A percentile compares a stretch with the other conserved stretches of the same genome.
phyloP scores from a whole-genome alignment of 2,113 vertebrate genomes.

The Myrmecobius fasciatus region DNA sequence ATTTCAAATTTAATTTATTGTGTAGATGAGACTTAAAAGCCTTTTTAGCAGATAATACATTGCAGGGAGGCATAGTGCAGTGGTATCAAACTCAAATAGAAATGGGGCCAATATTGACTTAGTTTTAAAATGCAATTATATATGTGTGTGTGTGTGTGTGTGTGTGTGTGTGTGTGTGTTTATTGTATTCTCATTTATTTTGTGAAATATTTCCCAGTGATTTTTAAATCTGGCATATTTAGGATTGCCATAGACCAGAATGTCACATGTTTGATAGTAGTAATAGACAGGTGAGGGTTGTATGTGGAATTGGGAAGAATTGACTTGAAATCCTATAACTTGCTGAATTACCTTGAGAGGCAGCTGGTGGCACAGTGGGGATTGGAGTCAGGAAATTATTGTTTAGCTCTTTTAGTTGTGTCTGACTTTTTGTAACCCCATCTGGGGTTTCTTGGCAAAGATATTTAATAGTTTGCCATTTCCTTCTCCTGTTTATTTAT shows the following conservation, averaged over 20 bases:
- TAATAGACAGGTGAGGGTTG: neutral
- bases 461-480: too few species aligned
- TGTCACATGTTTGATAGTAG: too few species aligned
- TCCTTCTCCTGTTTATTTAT: too few species aligned
- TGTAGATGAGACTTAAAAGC: neutral
- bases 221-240: neutral
- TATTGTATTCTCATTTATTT: neutral
- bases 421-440: too few species aligned
- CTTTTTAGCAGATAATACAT: neutral
- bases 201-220: neutral
- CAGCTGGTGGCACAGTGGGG: neutral
- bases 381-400: neutral
- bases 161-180: too few species aligned
- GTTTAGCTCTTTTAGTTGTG: too few species aligned
- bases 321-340: neutral
- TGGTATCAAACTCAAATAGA: neutral
- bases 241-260: neutral
- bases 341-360: neutral
- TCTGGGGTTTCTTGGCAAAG: too few species aligned
- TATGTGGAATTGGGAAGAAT: neutral
- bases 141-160: too few species aligned
- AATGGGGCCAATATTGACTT: neutral
- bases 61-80: neutral
- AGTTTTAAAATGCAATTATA: neutral
- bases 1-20: neutral